Evolutionary conservation across 1,140 invertebrate species (phyloP), one percentile per base, ranked within the genome.

Genomic region (Streblospio benedicti): DNA sequence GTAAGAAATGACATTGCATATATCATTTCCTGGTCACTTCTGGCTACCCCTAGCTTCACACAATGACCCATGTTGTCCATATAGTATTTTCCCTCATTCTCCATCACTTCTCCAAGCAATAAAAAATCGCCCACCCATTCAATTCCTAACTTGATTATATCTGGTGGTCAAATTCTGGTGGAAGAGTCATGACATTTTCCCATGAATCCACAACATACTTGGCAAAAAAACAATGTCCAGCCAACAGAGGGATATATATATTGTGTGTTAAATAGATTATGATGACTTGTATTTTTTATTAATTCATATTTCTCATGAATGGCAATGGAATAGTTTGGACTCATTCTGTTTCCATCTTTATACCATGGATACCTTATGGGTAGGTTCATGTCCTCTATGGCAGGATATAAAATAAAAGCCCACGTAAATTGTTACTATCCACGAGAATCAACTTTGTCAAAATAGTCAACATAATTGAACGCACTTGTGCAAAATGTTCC

Each of bases 1-100:
- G n/a, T n/a, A n/a, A n/a, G n/a, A n/a, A n/a, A n/a, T n/a, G n/a
- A 63, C 57, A 63, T 60, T 20, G 45, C 57, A 31, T 63, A 56
- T 28, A 72, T 64, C 18, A 72, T 63, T 57, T 73, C 70, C 31
- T 73, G 70, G 27, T 73, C 71, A 9, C 70, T 68, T 31, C 64
- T 69, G 47, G 67, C 68, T 18, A 73, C 45, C 9, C 16, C 16
- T 49, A 9, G 45, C 9, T 9, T 23, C 6, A 49, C 6, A 49
- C 9, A 49, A 20, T 25, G 12, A 14, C 25, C 23, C 45, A 49
- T 58, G 31, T 57, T 59, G 18, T 44, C 41, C 12, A 73, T 30
- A 28, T 67, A 65, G 50, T 68, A 65, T 9, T 56, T 35, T 3
- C 71, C 66, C 23, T 64, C 47, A 2, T 47, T 6, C 2, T 20